Percentiles rank a stretch among this genome's conserved stretches.
Conservation (phyloP, 2,888 invertebrate genomes). For the Cryptocheilus praepositus region DNA sequence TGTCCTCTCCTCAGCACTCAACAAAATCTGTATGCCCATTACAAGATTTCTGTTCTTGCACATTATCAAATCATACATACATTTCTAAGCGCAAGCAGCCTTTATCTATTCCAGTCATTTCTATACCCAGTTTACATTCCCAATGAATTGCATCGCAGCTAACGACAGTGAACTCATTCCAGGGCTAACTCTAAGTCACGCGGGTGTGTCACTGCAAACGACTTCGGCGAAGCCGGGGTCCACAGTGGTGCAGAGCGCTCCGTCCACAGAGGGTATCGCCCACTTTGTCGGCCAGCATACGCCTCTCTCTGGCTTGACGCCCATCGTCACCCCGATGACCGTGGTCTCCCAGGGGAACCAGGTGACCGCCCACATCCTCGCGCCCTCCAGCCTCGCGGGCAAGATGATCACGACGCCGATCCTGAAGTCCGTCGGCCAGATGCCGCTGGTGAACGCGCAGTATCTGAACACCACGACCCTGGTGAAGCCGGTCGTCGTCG, state of each 20-base stretch:
- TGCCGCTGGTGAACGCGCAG: slow-evolving; percentile 82
- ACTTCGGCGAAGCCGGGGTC: slow-evolving; percentile 61
- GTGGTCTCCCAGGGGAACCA: slow-evolving; percentile 81
- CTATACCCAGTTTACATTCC: too few species aligned
- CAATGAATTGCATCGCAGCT: not conserved
- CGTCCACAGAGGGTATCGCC: slow-evolving; percentile 73
- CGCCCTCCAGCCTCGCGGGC: slow-evolving; percentile 79
- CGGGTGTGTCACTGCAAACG: slow-evolving; percentile 74
- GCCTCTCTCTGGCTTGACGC: slow-evolving; percentile 77
- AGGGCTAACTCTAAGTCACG: slow-evolving; percentile 75
- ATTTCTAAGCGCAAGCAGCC: too few species aligned
- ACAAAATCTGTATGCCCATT: too few species aligned
- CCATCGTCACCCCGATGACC: slow-evolving; percentile 76
- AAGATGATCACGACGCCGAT: slow-evolving; percentile 79
- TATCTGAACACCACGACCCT: slow-evolving; percentile 80
- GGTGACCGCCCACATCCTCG: slow-evolving; percentile 80
- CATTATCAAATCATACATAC: too few species aligned
- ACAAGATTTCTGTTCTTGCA: too few species aligned
- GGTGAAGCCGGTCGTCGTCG: slow-evolving; percentile 84
- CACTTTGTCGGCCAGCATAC: slow-evolving; percentile 73
- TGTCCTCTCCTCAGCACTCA: too few species aligned
- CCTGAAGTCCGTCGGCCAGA: slow-evolving; percentile 78
- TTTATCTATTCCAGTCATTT: too few species aligned
- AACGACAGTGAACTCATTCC: slow-evolving; percentile 20
- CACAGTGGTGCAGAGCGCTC: slow-evolving; percentile 67